These are phyloP conservation scores for Amphiura filiformis DNA, from an alignment of 35 echinoderm and acorn worm genomes.

Conservation along the genomic window DNA sequence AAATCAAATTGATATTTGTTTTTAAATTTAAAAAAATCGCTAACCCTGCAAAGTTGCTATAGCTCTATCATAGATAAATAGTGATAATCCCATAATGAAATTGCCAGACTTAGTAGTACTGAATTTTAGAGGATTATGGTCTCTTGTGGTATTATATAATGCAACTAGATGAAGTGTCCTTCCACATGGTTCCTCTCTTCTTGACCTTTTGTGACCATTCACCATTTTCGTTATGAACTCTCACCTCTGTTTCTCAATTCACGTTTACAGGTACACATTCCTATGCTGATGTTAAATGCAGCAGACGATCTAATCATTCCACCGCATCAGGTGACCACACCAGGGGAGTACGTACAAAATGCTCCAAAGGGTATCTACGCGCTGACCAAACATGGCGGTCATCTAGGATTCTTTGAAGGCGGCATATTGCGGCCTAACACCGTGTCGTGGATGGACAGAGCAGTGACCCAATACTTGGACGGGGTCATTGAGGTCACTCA, in stretches of 20 bases:
- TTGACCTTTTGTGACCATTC: no score
- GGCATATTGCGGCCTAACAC: slow-evolving; percentile 74
- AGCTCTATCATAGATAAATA: no score
- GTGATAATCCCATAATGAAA: no score
- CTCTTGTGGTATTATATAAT: no score
- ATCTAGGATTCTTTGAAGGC: slow-evolving; percentile 98
- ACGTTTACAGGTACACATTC: slow-evolving; percentile 71
- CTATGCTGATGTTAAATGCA: slow-evolving; percentile 79
- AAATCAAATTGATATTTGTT: no score
- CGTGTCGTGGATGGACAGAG: slow-evolving; percentile 82
- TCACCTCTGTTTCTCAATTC: slow-evolving; percentile 7
- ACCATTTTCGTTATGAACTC: no score
- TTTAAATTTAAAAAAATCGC: no score
- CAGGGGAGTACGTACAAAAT: slow-evolving; percentile 57
- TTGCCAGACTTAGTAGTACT: no score
- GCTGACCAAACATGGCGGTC: slow-evolving; percentile 94
- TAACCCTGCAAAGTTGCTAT: no score
- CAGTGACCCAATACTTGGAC: slow-evolving; percentile 59
- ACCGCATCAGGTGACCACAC: slow-evolving; percentile 46
- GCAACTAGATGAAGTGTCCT: no score
- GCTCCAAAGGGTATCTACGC: slow-evolving; percentile 76
- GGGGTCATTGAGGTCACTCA: slow-evolving; percentile 63
- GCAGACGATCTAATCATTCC: slow-evolving; percentile 87
- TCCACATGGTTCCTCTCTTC: no score
- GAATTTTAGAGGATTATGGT: no score